Conservation (phyloP, 2,113 vertebrate genomes). For the Dascyllus trimaculatus region DNA sequence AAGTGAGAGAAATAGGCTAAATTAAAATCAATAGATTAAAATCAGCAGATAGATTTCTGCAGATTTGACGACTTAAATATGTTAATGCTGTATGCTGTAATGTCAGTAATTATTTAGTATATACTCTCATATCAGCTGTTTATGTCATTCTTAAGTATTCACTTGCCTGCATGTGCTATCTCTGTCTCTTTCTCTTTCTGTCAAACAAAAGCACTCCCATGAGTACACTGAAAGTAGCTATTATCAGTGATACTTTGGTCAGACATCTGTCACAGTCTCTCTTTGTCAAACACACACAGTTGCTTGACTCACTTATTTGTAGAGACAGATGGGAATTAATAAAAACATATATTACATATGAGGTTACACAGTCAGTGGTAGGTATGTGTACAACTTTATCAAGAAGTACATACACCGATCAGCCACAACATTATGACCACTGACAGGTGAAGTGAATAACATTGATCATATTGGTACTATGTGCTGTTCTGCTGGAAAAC, state of each 20-base stretch:
- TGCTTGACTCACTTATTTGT: not conserved
- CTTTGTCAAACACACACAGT: not conserved
- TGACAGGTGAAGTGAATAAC: no score
- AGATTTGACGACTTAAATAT: not conserved
- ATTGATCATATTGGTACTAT: no score
- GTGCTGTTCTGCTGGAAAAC: no score
- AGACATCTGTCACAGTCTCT: conserved; percentile 18
- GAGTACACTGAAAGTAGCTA: not conserved
- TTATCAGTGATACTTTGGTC: conserved; percentile 18
- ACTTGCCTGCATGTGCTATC: not conserved
- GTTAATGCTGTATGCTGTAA: not conserved
- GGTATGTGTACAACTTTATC: conserved; percentile 5
- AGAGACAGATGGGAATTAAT: conserved; percentile 14
- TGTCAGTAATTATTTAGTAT: no score
- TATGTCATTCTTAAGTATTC: conserved; percentile 6
- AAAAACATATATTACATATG: conserved; percentile 2
- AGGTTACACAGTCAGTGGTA: not conserved
- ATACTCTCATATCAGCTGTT: not conserved
- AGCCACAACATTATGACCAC: no score
- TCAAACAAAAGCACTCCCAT: not conserved
- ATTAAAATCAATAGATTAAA: not conserved
- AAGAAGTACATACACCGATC: no score
- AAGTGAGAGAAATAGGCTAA: no score
- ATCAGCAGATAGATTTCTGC: not conserved
- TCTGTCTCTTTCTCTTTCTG: not conserved